Base-by-base conservation (phyloP, 2,888 invertebrate genomes). In the Cryptocephalus primarius region DNA sequence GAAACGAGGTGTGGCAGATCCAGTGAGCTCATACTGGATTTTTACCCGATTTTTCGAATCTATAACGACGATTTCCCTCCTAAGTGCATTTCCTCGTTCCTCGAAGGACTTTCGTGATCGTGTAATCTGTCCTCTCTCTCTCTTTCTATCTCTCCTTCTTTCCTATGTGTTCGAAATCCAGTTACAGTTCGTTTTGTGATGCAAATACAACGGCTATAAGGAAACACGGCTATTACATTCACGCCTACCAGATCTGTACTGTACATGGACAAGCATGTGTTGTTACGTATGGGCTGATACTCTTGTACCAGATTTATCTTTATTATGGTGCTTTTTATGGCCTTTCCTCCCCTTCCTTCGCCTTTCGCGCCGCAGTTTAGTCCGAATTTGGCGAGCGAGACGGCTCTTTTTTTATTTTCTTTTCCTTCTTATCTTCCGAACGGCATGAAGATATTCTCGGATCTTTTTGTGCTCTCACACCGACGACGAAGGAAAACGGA, bases 131-230 rank as follows among this genome's bases (percentile, higher is more conserved):
- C 22, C 42, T 44, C 36, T 14, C 31, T 32, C 34, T 31, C 12
- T 45, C 38, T 49, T 42, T 43, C 38, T 33, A 33, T 46, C 39
- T 33, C 36, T 39, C 36, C 31, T 6, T 36, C 36, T 40, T 33
- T 48, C 34, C 36, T 36, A 36, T 36, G 36, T 36, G 12, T 36
- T 36, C 36, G 36, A n/a, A 11, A 36, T 36, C 46, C 39, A 39
- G 54, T 44, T 51, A 53, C 53, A 53, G 47, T 56, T 60, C 56
- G 60, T 61, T 60, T 58, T 58, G 60, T 58, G 60, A 63, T 63
- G 63, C 62, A 63, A 63, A 63, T 62, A 55, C 13, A 10, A 31
- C 34, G 36, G 48, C 59, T 56, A 60, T 62, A 63, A 62, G 62
- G 62, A 61, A 62, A 62, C 58, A 55, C 50, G 55, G 57, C 57